Evolutionary conservation across 92 coral and sea anemone species (phyloP), one percentile per base, ranked within the genome.

Genomic region (Plumapathes pennacea): DNA sequence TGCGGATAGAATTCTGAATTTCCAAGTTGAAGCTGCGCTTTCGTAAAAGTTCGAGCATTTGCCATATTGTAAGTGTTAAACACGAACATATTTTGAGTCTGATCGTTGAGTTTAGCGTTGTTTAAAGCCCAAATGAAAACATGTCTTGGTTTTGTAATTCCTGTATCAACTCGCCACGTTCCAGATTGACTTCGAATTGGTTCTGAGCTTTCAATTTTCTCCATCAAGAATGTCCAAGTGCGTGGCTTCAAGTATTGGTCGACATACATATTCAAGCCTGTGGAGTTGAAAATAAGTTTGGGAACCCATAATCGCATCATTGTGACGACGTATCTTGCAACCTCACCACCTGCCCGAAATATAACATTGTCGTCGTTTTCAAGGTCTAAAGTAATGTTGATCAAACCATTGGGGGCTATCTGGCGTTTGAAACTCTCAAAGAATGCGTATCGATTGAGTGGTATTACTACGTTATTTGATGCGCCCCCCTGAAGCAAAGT

Each of bases 291-390:
- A 5, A 29, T 25, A 0, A 70, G 43, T 49, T 49, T 44, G 0
- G 78, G 71, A 3, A 46, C 61, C 52, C 72, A 61, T 3, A 61
- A 24, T 0, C 24, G 8, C 15, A 48, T 18, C 18, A 48, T 59
- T 0, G 38, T 59, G 15, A 70, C 0, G 6, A 70, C 54, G 0
- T 45, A 31, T 47, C 56, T 67, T 8, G 39, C 10, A 21, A 19
- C 46, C 2, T 29, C 69, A 0, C 41, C 51, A 0, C 1, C 33
- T 0, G 13, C 18, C 31, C 18, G 36, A 4, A 46, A 63, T 15
- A 63, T 1, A n/a, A 66, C 10, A 45, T 36, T 54, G 10, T 38
- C 24, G 37, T 68, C 76, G 26, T 20, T 41, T 24, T 57, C 68
- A 2, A 36, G 41, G 5, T 8, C 46, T 0, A 70, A 10, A 7